A percentile compares a stretch with the other conserved stretches of the same genome.
These are phyloP conservation scores for Suricata suricatta DNA, from an alignment of 2,113 vertebrate genomes.

Conservation along the genomic window DNA sequence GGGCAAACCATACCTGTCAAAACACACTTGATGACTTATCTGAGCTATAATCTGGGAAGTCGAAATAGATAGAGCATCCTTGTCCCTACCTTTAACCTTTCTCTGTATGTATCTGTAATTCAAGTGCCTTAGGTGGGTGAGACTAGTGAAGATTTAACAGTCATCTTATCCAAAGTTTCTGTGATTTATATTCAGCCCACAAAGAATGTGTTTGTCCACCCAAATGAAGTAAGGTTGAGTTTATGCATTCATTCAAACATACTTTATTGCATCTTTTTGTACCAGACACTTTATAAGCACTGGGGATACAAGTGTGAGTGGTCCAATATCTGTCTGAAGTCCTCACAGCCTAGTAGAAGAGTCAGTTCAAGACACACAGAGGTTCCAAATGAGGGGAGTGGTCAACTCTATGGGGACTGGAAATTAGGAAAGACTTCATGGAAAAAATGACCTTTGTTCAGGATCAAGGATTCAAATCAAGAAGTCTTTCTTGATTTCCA, in stretches of 20 bases:
- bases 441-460: not conserved
- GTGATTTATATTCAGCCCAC: not conserved
- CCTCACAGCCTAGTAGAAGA: not conserved
- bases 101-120: not conserved
- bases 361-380: not conserved
- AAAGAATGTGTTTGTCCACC: not conserved
- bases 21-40: conserved; percentile 24
- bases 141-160: not conserved
- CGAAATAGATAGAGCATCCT: not conserved
- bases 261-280: not conserved
- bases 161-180: not conserved
- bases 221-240: not conserved
- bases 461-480: not conserved
- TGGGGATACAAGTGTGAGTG: not conserved
- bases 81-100: not conserved
- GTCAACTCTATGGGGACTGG: not conserved
- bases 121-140: not conserved
- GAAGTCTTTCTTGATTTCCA: not conserved
- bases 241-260: conserved; percentile 10
- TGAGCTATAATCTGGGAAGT: not conserved
- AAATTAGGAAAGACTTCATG: conserved; percentile 2
- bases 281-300: not conserved
- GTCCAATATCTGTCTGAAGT: not conserved
- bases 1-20: not conserved
- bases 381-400: not conserved